Evolutionary conservation across 2,888 invertebrate species (phyloP), one percentile per base, ranked within the genome.

Genomic region (Prosopocoilus inquinatus): DNA sequence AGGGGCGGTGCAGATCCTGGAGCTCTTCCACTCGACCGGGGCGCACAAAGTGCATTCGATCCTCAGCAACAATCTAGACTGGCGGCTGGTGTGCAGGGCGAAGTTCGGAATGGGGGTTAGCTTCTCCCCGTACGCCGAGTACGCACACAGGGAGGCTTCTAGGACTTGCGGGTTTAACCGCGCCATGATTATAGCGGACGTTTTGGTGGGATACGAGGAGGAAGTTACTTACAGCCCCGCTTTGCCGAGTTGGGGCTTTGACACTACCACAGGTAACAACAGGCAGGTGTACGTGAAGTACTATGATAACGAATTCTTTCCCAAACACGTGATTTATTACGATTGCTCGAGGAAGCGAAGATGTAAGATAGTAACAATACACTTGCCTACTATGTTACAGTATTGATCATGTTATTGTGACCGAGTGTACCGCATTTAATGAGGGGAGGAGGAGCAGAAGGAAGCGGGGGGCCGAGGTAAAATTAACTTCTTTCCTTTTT

Each of bases 261-360:
- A 20, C 5, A 20, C 20, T 1, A 70, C 71, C 0, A 50, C 57
- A 33, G 71, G 70, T 9, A 68, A 66, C 55, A 47, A 51, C 33
- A 59, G 60, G 0, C 53, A 59, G 3, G 75, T 74, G 1, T 72
- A 64, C 58, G 74, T 75, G 0, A 76, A 76, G 59, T 76, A 70
- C 61, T 70, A 69, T 51, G 75, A 76, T 53, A 62, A 68, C 47
- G 75, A 76, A 55, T 76, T 70, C 63, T 73, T 73, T 58, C 75
- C 75, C 1, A 63, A 63, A 9, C 75, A 74, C 61, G 64, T 73
- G 33, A 67, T 69, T 5, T 71, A 64, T 57, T 68, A 67, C 4
- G 20, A 20, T 20, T 20, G 20, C 5, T 20, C 5, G 16, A 16
- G 16, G 16, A 2, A 16, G 3, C 16, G 16, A 16, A 2, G 3